phyloP scores from a whole-genome alignment of 2,113 vertebrate genomes.

The Eidolon helvum region DNA sequence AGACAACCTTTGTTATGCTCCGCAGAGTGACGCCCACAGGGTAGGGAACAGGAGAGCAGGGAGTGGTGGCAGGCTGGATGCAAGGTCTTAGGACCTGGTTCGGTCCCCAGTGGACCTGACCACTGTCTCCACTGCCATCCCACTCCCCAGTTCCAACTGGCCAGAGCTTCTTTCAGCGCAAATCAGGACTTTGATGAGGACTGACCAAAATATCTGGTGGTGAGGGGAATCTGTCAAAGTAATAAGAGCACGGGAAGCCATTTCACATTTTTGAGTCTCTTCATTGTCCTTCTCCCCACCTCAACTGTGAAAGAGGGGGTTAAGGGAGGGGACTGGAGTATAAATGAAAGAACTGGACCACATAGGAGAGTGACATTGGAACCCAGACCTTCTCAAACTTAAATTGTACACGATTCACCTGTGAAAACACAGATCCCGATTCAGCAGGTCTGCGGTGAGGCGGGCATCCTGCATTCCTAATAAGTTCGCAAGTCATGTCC shows the following conservation, averaged over 20 bases:
- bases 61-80: not conserved
- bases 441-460: not conserved
- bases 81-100: not conserved
- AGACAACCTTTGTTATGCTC: constrained; percentile 66
- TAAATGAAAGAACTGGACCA: not conserved
- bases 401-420: not conserved
- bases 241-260: not conserved
- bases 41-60: not conserved
- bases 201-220: not conserved
- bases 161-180: not conserved
- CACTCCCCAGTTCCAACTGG: not conserved
- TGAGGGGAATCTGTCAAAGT: not conserved
- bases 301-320: not conserved
- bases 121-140: rapidly evolving
- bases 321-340: not conserved
- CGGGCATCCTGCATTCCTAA: not conserved
- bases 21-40: not conserved
- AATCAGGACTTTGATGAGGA: not conserved
- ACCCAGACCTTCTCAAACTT: not conserved
- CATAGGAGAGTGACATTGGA: rapidly evolving
- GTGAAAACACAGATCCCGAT: not conserved
- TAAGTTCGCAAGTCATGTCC: not conserved
- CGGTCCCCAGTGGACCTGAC: not conserved
- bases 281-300: not conserved
- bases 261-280: not conserved